A percentile compares a stretch with the other conserved stretches of the same genome.
Evolutionary conservation across 2,113 vertebrate genomes (phyloP).

Genomic region (Toxostoma redivivum): DNA sequence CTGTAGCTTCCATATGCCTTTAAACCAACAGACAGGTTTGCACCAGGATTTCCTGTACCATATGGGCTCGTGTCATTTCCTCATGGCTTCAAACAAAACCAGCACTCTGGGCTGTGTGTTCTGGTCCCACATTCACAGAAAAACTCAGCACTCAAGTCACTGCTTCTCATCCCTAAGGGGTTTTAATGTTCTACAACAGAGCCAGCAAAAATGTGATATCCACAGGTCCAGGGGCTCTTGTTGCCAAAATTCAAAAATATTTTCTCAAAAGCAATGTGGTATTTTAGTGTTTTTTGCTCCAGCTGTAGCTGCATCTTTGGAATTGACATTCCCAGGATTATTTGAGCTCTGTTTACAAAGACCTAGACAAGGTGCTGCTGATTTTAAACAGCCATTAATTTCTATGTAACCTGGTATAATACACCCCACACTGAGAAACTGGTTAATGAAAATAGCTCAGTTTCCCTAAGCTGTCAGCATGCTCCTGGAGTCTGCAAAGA

Average conservation of each 20-base stretch:
- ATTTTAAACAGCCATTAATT: conserved; percentile 8
- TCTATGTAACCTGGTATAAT: neutral
- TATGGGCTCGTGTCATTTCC: neutral
- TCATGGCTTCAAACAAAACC: neutral
- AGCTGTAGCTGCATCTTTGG: neutral
- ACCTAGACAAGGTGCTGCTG: neutral
- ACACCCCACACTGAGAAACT: neutral
- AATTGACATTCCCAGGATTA: neutral
- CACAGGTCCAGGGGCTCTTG: neutral
- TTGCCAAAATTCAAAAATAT: neutral
- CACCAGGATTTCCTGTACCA: neutral
- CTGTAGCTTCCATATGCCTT: conserved; percentile 1
- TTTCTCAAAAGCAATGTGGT: neutral
- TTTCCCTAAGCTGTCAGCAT: conserved; percentile 34
- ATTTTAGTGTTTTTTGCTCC: neutral
- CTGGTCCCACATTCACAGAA: neutral
- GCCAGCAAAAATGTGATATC: neutral
- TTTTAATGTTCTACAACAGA: neutral
- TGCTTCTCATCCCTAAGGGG: neutral
- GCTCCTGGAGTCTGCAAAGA: neutral
- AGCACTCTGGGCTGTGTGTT: neutral
- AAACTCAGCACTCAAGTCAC: neutral
- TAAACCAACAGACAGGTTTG: neutral
- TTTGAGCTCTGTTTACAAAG: neutral
- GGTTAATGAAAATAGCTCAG: conserved; percentile 14